Conservation (phyloP, 1,140 invertebrate species). For the Anthonomus grandis region DNA sequence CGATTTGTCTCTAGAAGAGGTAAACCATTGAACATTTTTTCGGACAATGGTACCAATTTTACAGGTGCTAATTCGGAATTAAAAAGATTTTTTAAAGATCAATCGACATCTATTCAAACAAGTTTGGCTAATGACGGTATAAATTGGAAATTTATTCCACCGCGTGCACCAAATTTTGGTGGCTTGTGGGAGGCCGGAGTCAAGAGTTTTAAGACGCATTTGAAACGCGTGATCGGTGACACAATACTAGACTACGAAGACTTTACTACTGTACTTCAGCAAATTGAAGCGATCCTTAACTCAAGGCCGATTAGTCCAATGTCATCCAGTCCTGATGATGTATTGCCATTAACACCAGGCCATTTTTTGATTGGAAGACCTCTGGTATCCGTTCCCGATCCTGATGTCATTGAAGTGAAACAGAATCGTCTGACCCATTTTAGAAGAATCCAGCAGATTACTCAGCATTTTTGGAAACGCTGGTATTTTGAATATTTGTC, state of each 20-base stretch:
- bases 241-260: constrained; percentile 13
- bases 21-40: no score
- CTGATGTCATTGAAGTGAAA: background rate
- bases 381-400: background rate
- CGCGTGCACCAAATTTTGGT: no score
- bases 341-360: no score
- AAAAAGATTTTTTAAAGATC: background rate
- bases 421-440: background rate
- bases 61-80: constrained; percentile 24
- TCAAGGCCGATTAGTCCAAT: no score
- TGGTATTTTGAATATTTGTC: no score
- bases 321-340: no score
- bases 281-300: constrained; percentile 12
- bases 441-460: background rate
- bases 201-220: constrained; percentile 20
- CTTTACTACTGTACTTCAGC: constrained; percentile 7
- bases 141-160: constrained; percentile 17
- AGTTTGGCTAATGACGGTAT: no score
- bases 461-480: background rate
- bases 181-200: constrained; percentile 15
- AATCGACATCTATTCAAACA: background rate
- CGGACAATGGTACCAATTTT: constrained; percentile 48
- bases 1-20: no score
- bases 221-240: constrained; percentile 28
- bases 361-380: background rate